These are phyloP conservation scores for Gnathonemus longibarbis DNA, from an alignment of 2,113 vertebrate species.

Conservation along the genomic window DNA sequence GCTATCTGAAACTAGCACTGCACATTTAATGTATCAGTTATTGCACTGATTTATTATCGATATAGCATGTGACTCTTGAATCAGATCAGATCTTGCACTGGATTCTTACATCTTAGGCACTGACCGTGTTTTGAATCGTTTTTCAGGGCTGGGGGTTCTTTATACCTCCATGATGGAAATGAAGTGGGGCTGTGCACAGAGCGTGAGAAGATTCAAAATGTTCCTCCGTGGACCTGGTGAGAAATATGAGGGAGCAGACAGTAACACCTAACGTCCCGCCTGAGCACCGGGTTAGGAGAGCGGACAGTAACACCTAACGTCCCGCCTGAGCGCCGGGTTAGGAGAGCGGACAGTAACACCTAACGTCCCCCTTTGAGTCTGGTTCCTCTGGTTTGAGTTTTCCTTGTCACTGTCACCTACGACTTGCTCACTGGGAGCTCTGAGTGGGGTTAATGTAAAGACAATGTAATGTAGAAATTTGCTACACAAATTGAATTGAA, in stretches of 20 bases:
- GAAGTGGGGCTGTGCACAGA: not conserved
- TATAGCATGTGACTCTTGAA: not conserved
- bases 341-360: too few species aligned
- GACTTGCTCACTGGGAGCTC: too few species aligned
- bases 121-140: not conserved
- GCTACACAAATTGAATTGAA: too few species aligned
- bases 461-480: too few species aligned
- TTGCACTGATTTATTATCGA: not conserved
- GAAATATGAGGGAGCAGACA: not conserved
- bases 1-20: not conserved
- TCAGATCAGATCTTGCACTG: not conserved
- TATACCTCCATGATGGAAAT: not conserved
- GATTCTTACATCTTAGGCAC: not conserved
- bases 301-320: too few species aligned
- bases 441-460: too few species aligned
- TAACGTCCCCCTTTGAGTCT: too few species aligned
- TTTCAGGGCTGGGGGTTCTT: not conserved
- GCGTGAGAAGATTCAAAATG: constrained; percentile 4
- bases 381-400: too few species aligned
- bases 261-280: not conserved
- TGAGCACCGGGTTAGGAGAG: too few species aligned
- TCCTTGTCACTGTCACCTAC: too few species aligned
- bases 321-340: too few species aligned
- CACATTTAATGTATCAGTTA: constrained; percentile 3
- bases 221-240: not conserved